phyloP scores from a whole-genome alignment of 2,888 invertebrate genomes.

The Xestobium rufovillosum region DNA sequence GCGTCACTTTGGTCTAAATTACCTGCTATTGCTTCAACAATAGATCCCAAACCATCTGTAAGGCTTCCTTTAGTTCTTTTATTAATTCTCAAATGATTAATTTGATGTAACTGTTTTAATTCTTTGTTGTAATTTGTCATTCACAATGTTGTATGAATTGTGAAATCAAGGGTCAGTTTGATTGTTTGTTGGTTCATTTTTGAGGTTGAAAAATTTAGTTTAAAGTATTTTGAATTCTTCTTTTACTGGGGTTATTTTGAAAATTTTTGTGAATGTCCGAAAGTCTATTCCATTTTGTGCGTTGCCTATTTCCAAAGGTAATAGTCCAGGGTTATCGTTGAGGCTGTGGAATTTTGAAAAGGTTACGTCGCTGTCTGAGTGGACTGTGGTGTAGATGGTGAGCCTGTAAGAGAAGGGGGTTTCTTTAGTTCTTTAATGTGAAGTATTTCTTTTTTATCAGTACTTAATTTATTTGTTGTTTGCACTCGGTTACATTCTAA shows the following conservation, averaged over 20 bases:
- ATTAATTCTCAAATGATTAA: too few relatives aligned
- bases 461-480: background rate
- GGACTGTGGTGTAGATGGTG: too few relatives aligned
- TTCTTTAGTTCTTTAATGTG: constrained; percentile 2
- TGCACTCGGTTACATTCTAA: background rate
- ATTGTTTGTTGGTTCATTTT: too few relatives aligned
- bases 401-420: too few relatives aligned
- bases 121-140: too few relatives aligned
- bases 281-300: background rate
- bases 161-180: too few relatives aligned
- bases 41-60: constrained; percentile 2
- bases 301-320: background rate
- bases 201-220: too few relatives aligned
- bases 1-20: background rate
- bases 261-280: background rate
- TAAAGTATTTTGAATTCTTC: too few relatives aligned
- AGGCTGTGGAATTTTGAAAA: background rate
- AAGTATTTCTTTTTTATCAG: background rate
- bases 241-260: background rate
- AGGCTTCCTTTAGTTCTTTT: too few relatives aligned
- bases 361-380: too few relatives aligned
- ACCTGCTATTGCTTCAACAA: background rate
- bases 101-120: too few relatives aligned
- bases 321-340: background rate
- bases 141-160: too few relatives aligned